These are phyloP conservation scores for Lates calcarifer DNA, from an alignment of 2,113 vertebrate species.

Conservation along the genomic window DNA sequence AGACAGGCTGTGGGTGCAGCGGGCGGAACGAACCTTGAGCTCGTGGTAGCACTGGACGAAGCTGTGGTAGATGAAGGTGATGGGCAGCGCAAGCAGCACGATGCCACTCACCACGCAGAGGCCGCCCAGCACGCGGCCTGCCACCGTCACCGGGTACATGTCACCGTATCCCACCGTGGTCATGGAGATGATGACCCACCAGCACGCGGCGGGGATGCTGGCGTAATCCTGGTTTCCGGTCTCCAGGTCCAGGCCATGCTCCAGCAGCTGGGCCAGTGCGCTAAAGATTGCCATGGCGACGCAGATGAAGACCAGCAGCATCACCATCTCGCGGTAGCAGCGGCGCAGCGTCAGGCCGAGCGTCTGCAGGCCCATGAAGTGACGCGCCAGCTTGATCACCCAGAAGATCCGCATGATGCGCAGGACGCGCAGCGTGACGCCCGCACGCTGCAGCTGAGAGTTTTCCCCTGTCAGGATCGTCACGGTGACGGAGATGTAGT, in stretches of 20 bases:
- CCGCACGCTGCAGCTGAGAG: conserved; percentile 95
- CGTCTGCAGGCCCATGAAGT: conserved; percentile 97
- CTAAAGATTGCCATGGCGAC: conserved; percentile 99
- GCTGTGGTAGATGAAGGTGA: conserved; percentile 99
- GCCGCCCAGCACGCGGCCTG: conserved; percentile 94
- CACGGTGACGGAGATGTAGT: conserved; percentile 94
- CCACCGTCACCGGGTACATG: conserved; percentile 95
- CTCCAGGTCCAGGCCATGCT: conserved; percentile 94
- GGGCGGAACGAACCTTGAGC: conserved; percentile 92
- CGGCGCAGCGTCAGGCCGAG: conserved; percentile 95
- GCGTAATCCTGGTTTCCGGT: conserved; percentile 93
- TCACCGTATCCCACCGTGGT: conserved; percentile 98
- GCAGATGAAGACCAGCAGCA: conserved; percentile 95
- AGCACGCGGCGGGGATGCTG: conserved; percentile 96
- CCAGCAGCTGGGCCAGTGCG: conserved; percentile 94
- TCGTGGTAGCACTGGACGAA: conserved; percentile 97
- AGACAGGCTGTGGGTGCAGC: conserved; percentile 89
- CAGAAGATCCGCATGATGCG: conserved; percentile 98
- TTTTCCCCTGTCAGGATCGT: conserved; percentile 93
- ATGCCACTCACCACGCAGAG: conserved; percentile 97
- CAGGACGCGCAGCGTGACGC: conserved; percentile 93
- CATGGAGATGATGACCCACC: conserved; percentile 99
- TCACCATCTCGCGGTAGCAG: conserved; percentile 98
- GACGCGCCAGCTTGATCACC: conserved; percentile 97
- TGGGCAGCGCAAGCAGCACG: conserved; percentile 93